Base-by-base conservation (phyloP, 2,113 vertebrate genomes). In the Cheilinus undulatus region DNA sequence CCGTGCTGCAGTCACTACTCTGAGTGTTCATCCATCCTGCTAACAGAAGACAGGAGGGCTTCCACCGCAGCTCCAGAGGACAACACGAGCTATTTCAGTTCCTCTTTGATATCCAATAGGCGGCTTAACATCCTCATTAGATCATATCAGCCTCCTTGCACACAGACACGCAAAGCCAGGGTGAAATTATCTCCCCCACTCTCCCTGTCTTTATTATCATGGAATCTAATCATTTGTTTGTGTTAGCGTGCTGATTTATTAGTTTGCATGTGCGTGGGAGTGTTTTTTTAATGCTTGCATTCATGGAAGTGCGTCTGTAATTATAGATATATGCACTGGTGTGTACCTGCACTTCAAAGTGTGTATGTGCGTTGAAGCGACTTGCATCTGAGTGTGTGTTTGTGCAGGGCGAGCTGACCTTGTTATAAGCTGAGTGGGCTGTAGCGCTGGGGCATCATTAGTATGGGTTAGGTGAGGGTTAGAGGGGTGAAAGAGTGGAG, bases 391-490 rank as follows among this genome's bases (percentile, higher is more conserved):
- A 28, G 30, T 64, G 64, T 69, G 50, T 45, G 73, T 80, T 50
- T 52, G 62, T 53, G 38, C 20, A 51, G 76, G 72, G 60, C 70
- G 22, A 57, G 62, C 73, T 89, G 90, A 92, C 92, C 90, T 93
- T 93, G 91, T 83, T 80, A 74, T 76, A 73, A 85, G 89, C 86
- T 87, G 89, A 92, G 81, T 77, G 76, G 82, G 70, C 84, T 79
- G 59, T 77, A 75, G 78, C 79, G 74, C 73, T 42, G 78, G 88
- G 75, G 54, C 81, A 69, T 88, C 89, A 90, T 93, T 92, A 89
- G 89, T 88, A 91, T 91, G 88, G 86, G 77, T 85, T 82, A 73
- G 86, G 85, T 74, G 80, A 76, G 85, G 75, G 78, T 88, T 86
- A 84, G 59, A 56, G 54, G 15, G 51, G 57, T 78, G 73, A 79